A percentile compares a stretch with the other conserved stretches of the same genome.
These are phyloP conservation scores for Melanerpes aurifrons DNA, from an alignment of 2,113 vertebrate species.

Conservation along the genomic window DNA sequence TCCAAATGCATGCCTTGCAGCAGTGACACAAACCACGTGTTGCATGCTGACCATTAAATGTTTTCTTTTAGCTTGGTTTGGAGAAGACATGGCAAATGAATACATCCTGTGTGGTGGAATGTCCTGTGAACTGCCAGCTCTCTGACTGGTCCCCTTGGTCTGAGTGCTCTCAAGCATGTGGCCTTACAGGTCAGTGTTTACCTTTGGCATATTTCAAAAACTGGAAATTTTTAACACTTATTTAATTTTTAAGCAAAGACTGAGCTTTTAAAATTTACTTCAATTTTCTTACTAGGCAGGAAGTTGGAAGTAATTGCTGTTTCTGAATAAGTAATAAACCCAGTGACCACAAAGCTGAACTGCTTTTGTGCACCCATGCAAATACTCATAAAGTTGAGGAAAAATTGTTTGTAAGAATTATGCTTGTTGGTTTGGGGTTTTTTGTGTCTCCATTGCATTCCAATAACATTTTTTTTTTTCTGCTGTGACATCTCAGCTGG, in stretches of 20 bases:
- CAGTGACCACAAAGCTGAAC: not conserved
- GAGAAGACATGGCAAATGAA: constrained; percentile 97
- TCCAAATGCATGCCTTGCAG: not conserved
- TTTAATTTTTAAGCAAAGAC: no score
- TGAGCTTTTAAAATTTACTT: no score
- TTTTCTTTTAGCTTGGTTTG: constrained; percentile 83
- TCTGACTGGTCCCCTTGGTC: constrained; percentile 96
- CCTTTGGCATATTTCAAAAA: not conserved
- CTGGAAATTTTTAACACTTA: no score
- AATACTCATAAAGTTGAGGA: not conserved
- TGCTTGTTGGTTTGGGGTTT: not conserved
- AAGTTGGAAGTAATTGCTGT: not conserved
- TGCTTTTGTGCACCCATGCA: not conserved
- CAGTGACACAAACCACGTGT: not conserved
- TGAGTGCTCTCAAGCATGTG: constrained; percentile 91
- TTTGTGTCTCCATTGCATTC: not conserved
- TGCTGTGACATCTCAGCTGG: not conserved
- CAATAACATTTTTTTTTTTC: not conserved
- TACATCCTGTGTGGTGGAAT: constrained; percentile 90
- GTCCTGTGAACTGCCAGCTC: constrained; percentile 96
- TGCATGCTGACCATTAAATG: not conserved
- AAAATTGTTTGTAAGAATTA: not conserved
- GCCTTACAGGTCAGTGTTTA: constrained; percentile 86
- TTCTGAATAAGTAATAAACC: not conserved
- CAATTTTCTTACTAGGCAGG: not conserved